Base-by-base conservation (phyloP, 1,140 invertebrate species). In the Temnothorax curvispinosus region DNA sequence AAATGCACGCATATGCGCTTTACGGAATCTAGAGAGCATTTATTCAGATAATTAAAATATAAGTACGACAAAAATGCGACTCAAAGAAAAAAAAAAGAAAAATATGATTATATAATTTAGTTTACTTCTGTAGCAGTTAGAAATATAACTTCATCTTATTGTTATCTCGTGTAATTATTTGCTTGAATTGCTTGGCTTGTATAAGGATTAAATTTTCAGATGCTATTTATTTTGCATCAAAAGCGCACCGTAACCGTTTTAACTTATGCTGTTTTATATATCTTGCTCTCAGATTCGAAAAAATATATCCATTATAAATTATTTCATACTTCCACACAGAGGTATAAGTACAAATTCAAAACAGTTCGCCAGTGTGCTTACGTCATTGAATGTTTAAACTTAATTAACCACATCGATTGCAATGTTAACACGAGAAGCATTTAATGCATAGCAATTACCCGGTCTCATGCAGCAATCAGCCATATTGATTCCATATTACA, bases 341-440 rank as follows among this genome's bases (percentile, higher is more conserved):
- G 2, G 8, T 71, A 52, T 32, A 4, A 27, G 2, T 44, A 74
- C 38, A 6, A 52, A 74, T 74, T 47, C n/a, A 67, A 3, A 67
- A 3, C 21, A 4, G 21, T 69, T 69, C 11, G 5, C 5, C 2
- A 4, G 21, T 50, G 2, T 15, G 27, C 27, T 0, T 18, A 71
- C 21, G 6, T 4, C 5, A 38, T 2, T 8, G 0, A 21, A 74
- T 74, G 9, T 54, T 74, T 41, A 32, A 74, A 74, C 32, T 13
- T 38, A 77, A 62, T 77, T 64, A 77, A 32, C 41, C 54, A 15
- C 7, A 52, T 67, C 32, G 32, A 80, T 80, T 8, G 11, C 60
- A 78, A 50, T 44, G 3, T 78, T 21, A 80, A 67, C n/a, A 77
- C 9, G 41, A 21, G 8, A 35, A 32, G 27, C 58, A 44, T 18